A percentile compares a stretch with the other conserved stretches of the same genome.
These are phyloP conservation scores for Tapera naevia DNA, from an alignment of 2,797 vertebrate genomes.

Conservation along the genomic window DNA sequence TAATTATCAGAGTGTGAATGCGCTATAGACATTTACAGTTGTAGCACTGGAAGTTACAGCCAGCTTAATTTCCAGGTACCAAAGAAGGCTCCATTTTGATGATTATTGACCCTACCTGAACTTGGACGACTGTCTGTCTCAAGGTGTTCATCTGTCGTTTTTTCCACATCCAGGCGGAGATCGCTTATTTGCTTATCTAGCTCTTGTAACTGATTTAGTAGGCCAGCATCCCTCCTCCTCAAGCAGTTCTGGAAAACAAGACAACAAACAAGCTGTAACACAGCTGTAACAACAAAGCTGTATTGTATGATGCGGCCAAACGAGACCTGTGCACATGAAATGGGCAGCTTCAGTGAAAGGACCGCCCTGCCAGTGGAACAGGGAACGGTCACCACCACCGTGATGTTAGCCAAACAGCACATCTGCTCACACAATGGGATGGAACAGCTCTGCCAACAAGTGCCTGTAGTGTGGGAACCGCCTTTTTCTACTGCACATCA, in stretches of 20 bases:
- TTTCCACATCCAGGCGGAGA: constrained; percentile 87
- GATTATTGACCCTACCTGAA: constrained; percentile 81
- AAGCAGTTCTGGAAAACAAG: constrained; percentile 85
- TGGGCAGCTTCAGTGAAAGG: not conserved
- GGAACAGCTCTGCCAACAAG: constrained; percentile 43
- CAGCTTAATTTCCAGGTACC: not conserved
- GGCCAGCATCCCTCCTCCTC: constrained; percentile 86
- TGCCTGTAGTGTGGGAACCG: not conserved
- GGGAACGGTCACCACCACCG: not conserved
- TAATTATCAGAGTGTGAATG: not conserved
- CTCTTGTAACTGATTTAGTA: constrained; percentile 90
- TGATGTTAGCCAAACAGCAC: not conserved
- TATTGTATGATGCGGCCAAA: not conserved
- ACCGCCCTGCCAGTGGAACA: not conserved
- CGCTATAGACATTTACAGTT: not conserved
- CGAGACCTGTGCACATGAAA: not conserved
- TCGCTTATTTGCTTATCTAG: constrained; percentile 93
- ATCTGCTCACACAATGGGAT: constrained; percentile 43
- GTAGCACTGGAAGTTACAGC: not conserved
- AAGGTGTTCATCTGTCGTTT: constrained; percentile 82
- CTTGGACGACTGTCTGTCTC: constrained; percentile 94
- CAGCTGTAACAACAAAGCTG: constrained; percentile 33
- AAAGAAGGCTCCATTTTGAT: not conserved
- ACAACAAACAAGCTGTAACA: not conserved
- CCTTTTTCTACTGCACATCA: not conserved